Evolutionary conservation across 1,140 invertebrate species (phyloP), one percentile per base, ranked within the genome.

Genomic region (Drosophila pseudoobscura): DNA sequence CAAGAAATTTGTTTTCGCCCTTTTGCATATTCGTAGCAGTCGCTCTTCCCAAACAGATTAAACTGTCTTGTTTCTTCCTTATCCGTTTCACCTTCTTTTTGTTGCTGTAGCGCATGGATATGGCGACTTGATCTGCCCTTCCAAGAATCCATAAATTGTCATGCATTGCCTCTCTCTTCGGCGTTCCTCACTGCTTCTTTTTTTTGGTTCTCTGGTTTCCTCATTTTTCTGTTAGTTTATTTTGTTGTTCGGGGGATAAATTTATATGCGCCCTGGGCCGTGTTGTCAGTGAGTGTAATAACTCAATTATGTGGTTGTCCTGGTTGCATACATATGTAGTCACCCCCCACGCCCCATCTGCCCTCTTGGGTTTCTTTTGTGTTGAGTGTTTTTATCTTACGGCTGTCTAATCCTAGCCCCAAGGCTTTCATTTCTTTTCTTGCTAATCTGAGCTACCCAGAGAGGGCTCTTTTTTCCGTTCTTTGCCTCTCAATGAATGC

Each of bases 231-330:
- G 20, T 53, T 43, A 41, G 26, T 56, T 68, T 74, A 66, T 74
- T 44, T 66, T 46, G 49, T 31, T 66, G 61, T 49, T 68, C 31
- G 43, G 65, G 53, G 61, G 47, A 66, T 45, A 45, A 60, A 73
- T 71, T 73, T 73, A 61, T 53, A 54, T 43, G 66, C 49, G 26
- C 31, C 50, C 55, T 56, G 53, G 66, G 35, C 56, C 49, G 55
- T 61, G 59, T 77, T 69, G 64, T 45, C 54, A 63, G 58, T 50
- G 71, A 59, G 62, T 73, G 72, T 80, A 85, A 80, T 85, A 85
- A 77, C 80, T 80, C 80, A 85, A 85, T 85, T 85, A 85, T 58
- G 59, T 65, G 80, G 73, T 74, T 85, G 77, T 64, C 72, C 66
- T 69, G 73, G 75, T 70, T 70, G 74, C 80, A 52, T 73, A 80